phyloP scores from a whole-genome alignment of 2,797 vertebrate genomes.

The Sternarchorhynchus goeldii region DNA sequence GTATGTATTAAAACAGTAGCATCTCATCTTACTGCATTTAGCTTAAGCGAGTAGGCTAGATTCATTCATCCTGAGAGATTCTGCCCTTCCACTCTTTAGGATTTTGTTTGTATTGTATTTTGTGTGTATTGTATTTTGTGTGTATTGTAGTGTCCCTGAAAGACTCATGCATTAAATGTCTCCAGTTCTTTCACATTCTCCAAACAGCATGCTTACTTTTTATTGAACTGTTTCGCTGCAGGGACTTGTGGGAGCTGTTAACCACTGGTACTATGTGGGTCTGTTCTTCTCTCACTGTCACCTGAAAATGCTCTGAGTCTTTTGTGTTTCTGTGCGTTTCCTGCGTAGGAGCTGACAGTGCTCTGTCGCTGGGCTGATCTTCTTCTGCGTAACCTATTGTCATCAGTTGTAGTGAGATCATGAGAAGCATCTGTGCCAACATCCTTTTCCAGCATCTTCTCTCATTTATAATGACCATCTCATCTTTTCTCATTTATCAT shows the following conservation, averaged over 20 bases:
- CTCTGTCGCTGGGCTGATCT: slow-evolving; percentile 27
- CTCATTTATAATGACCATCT: neutral
- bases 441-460: slow-evolving; percentile 10
- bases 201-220: slow-evolving; percentile 23
- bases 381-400: slow-evolving; percentile 25
- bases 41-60: slow-evolving; percentile 5
- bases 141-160: slow-evolving; percentile 23
- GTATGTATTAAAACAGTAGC: slow-evolving; percentile 51
- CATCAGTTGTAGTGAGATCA: slow-evolving; percentile 14
- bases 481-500: slow-evolving; percentile 20
- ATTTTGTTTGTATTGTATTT: too few relatives aligned
- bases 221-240: neutral
- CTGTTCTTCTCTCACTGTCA: neutral
- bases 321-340: slow-evolving; percentile 6
- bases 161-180: slow-evolving; percentile 5
- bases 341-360: slow-evolving; percentile 25
- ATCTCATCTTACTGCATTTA: neutral
- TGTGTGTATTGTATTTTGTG: slow-evolving; percentile 11
- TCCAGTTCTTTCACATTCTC: neutral
- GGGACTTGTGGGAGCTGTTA: slow-evolving; percentile 3
- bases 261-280: slow-evolving; percentile 4
- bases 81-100: neutral
- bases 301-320: neutral
- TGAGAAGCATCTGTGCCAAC: slow-evolving; percentile 28
- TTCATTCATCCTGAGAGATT: slow-evolving; percentile 9